phyloP scores from a whole-genome alignment of 2,888 invertebrate species.

The Idaea aversata region DNA sequence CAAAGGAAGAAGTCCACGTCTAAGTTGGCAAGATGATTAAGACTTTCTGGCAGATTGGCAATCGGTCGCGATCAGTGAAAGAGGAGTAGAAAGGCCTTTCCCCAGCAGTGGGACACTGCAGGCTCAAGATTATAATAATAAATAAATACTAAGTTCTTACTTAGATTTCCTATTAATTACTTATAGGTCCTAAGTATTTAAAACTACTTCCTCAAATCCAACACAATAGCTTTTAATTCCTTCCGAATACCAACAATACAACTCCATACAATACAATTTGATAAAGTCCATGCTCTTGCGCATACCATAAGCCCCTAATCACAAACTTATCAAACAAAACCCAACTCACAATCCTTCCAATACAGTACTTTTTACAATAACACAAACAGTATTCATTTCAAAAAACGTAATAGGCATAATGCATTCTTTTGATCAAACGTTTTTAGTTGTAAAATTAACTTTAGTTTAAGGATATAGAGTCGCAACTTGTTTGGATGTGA shows the following conservation, averaged over 20 bases:
- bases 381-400: background rate
- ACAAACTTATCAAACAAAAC: background rate
- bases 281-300: background rate
- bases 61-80: too few species aligned
- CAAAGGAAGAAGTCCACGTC: too few species aligned
- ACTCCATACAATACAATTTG: background rate
- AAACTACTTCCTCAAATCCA: background rate
- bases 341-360: background rate
- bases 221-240: background rate
- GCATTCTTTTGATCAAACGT: background rate
- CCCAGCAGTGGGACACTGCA: too few species aligned
- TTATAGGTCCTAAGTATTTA: background rate
- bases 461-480: background rate
- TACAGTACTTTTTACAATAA: background rate
- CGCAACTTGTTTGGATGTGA: background rate
- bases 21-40: too few species aligned
- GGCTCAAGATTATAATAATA: too few species aligned
- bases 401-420: background rate
- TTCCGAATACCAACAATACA: background rate
- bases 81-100: too few species aligned
- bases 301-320: background rate
- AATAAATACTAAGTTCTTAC: too few species aligned
- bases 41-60: too few species aligned
- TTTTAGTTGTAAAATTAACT: background rate
- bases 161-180: too few species aligned